Evolutionary conservation across 2,797 vertebrate species (phyloP).

Genomic region (Dendrocincla fuliginosa): DNA sequence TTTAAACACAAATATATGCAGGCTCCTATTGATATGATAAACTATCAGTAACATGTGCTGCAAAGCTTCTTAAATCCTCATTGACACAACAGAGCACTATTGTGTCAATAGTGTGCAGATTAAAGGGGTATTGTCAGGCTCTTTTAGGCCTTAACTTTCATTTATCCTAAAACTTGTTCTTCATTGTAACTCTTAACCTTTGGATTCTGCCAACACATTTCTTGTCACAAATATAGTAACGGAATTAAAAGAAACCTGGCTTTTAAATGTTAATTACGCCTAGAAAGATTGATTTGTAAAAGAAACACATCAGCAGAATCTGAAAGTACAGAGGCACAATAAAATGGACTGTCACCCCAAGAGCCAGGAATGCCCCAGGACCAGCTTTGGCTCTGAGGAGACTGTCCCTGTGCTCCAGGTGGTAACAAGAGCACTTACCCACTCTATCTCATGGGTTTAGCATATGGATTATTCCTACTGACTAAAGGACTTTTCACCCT

Average conservation of each 20-base stretch:
- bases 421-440: neutral
- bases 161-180: constrained; percentile 77
- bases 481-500: neutral
- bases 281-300: constrained; percentile 57
- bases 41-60: constrained; percentile 72
- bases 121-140: constrained; percentile 72
- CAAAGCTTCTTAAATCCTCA: constrained; percentile 72
- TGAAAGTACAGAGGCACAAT: neutral
- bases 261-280: constrained; percentile 67
- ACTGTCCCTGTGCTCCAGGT: neutral
- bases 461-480: neutral
- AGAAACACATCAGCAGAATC: constrained; percentile 51
- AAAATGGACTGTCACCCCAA: neutral
- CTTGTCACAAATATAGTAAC: constrained; percentile 63
- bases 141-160: constrained; percentile 72
- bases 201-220: constrained; percentile 72
- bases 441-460: neutral
- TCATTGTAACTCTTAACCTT: constrained; percentile 75
- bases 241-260: constrained; percentile 63
- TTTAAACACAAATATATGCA: constrained; percentile 72
- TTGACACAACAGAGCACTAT: constrained; percentile 68
- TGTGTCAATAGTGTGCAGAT: constrained; percentile 73
- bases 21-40: constrained; percentile 72
- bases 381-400: neutral
- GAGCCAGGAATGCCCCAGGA: neutral